These are phyloP conservation scores for Xenotilapia leptura DNA, from an alignment of 2,113 vertebrate species.

Conservation along the genomic window DNA sequence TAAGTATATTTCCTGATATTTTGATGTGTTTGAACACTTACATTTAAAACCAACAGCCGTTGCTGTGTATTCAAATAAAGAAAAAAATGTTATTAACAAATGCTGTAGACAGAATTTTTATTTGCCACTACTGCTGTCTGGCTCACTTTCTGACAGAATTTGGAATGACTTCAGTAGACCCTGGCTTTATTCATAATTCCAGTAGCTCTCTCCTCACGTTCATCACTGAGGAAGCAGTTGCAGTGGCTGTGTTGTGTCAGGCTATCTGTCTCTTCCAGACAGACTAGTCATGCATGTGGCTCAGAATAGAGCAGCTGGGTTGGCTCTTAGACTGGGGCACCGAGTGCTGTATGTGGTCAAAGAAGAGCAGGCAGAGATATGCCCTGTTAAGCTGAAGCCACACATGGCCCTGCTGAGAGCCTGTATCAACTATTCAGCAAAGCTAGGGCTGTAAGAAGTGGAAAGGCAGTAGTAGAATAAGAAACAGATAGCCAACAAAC, in stretches of 20 bases:
- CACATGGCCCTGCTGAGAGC: conserved; percentile 29
- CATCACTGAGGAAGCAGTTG: background rate
- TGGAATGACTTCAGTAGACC: background rate
- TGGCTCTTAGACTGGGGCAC: conserved; percentile 28
- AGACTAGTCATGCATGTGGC: conserved; percentile 39
- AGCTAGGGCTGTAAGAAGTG: background rate
- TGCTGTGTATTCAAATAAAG: background rate
- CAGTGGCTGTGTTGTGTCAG: conserved; percentile 20
- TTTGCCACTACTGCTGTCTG: background rate
- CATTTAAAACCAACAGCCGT: background rate
- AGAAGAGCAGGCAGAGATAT: conserved; percentile 47
- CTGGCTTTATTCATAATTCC: conserved; percentile 17
- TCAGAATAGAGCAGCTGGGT: conserved; percentile 50
- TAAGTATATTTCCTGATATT: background rate
- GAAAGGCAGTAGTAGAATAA: background rate
- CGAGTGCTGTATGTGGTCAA: conserved; percentile 49
- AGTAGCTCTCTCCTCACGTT: background rate
- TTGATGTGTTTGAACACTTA: background rate
- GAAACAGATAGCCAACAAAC: background rate
- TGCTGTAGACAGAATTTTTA: background rate
- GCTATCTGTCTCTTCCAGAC: conserved; percentile 58
- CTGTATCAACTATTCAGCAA: conserved; percentile 34
- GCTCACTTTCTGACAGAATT: conserved; percentile 1
- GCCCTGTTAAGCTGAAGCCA: conserved; percentile 30
- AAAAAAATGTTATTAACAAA: background rate